Evolutionary conservation across 2,888 invertebrate species (phyloP).

Genomic region (Monopis laevigella): DNA sequence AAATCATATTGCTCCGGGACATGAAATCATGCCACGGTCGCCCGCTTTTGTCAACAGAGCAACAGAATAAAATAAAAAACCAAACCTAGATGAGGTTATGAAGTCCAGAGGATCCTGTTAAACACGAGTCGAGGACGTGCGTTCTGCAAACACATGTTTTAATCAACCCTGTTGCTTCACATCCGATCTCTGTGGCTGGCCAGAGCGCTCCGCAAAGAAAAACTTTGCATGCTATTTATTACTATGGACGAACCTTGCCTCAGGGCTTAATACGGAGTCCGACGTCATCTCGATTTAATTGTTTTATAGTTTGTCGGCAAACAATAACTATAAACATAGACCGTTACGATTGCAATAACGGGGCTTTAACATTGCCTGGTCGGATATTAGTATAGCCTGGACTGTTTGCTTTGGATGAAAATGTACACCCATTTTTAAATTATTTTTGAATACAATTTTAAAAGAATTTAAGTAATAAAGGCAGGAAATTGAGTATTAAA

Average conservation of each 20-base stretch:
- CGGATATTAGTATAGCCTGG: conserved; percentile 8
- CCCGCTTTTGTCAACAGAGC: too few species aligned
- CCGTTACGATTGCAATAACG: conserved; percentile 8
- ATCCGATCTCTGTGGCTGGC: conserved; percentile 55
- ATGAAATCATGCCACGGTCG: too few species aligned
- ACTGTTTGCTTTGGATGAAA: too few species aligned
- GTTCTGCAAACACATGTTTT: conserved; percentile 65
- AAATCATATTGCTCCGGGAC: too few species aligned
- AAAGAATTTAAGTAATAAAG: too few species aligned
- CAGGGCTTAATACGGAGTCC: conserved; percentile 59
- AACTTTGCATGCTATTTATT: conserved; percentile 67
- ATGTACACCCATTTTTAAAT: too few species aligned
- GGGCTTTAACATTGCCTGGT: conserved; percentile 8
- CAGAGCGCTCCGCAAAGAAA: conserved; percentile 55
- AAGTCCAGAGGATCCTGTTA: background rate
- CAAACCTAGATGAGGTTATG: background rate
- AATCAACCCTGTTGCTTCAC: conserved; percentile 65
- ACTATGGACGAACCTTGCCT: conserved; percentile 53
- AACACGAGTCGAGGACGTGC: conserved; percentile 38
- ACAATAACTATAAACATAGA: conserved; percentile 10
- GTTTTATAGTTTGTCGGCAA: conserved; percentile 43
- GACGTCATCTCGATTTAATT: conserved; percentile 46
- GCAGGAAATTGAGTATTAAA: too few species aligned
- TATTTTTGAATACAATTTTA: too few species aligned
- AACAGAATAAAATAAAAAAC: too few species aligned